phyloP scores from a whole-genome alignment of 1,140 invertebrate species.

The Caenorhabditis brenneri region DNA sequence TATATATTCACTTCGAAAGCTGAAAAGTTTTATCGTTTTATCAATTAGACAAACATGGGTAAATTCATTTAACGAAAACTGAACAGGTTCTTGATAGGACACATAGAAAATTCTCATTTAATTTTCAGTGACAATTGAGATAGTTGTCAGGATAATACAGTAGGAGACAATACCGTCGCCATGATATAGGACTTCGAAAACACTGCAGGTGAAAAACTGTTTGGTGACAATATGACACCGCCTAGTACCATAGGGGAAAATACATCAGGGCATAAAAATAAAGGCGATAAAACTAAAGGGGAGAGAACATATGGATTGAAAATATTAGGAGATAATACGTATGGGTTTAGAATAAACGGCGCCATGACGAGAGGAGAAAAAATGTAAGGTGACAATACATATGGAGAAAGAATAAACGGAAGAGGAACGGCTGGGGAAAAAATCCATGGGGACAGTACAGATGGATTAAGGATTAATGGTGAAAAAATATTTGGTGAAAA shows the following conservation, averaged over 20 bases:
- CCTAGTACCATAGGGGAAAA: conserved; percentile 54
- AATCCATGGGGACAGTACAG: conserved; percentile 57
- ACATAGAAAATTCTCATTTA: too few species aligned
- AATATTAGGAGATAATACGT: conserved; percentile 66
- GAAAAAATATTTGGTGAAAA: conserved; percentile 65
- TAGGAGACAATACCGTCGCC: conserved; percentile 63
- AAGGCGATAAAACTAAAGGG: conserved; percentile 59
- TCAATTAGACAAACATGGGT: too few species aligned
- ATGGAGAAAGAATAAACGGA: conserved; percentile 58
- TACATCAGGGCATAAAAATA: conserved; percentile 56
- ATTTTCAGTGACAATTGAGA: too few species aligned
- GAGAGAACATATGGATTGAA: conserved; percentile 65
- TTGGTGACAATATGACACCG: conserved; percentile 49
- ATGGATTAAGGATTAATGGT: conserved; percentile 64
- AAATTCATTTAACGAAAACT: too few species aligned
- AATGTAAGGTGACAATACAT: conserved; percentile 55
- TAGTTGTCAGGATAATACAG: conserved; percentile 67
- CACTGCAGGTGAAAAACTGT: conserved; percentile 64
- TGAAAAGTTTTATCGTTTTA: too few species aligned
- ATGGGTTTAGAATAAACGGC: conserved; percentile 66
- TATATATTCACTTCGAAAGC: too few species aligned
- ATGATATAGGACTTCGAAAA: conserved; percentile 65
- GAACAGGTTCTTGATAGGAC: too few species aligned
- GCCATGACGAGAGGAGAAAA: conserved; percentile 62
- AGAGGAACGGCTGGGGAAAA: conserved; percentile 51